Evolutionary conservation across 2,113 vertebrate genomes (phyloP).

Genomic region (Sinocyclocheilus maitianheensis): DNA sequence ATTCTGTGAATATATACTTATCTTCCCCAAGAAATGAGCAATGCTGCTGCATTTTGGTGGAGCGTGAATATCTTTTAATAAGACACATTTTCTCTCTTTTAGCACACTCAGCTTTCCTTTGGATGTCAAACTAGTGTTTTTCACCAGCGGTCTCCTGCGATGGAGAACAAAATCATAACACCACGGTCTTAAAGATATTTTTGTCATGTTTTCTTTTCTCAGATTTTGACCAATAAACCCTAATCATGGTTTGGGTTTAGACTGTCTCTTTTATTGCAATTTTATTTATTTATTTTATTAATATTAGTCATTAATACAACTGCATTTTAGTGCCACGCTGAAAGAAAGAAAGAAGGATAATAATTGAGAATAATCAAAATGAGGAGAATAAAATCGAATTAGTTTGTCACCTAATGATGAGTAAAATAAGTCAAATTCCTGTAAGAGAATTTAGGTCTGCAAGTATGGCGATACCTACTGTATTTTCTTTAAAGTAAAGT

Average conservation of each 20-base stretch:
- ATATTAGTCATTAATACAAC: no score
- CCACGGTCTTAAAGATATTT: slow-evolving; percentile 19
- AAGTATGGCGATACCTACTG: no score
- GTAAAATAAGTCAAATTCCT: no score
- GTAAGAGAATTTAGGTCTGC: no score
- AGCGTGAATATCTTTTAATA: not conserved
- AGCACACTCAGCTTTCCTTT: slow-evolving; percentile 11
- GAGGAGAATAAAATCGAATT: no score
- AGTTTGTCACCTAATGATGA: no score
- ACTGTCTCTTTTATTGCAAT: not conserved
- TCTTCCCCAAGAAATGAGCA: not conserved
- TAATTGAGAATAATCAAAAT: no score
- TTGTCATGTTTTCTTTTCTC: slow-evolving; percentile 43
- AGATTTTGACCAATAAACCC: slow-evolving; percentile 59
- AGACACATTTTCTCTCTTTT: not conserved
- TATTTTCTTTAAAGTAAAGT: no score
- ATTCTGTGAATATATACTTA: not conserved
- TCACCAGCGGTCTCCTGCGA: slow-evolving; percentile 23
- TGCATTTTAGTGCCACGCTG: no score
- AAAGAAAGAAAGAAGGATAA: no score
- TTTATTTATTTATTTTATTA: no score
- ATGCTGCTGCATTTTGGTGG: slow-evolving; percentile 45
- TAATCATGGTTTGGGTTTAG: slow-evolving; percentile 33
- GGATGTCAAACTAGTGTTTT: slow-evolving; percentile 25
- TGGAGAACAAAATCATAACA: slow-evolving; percentile 20